Base-by-base conservation (phyloP, 1,140 invertebrate species). In the Zophobas morio region DNA sequence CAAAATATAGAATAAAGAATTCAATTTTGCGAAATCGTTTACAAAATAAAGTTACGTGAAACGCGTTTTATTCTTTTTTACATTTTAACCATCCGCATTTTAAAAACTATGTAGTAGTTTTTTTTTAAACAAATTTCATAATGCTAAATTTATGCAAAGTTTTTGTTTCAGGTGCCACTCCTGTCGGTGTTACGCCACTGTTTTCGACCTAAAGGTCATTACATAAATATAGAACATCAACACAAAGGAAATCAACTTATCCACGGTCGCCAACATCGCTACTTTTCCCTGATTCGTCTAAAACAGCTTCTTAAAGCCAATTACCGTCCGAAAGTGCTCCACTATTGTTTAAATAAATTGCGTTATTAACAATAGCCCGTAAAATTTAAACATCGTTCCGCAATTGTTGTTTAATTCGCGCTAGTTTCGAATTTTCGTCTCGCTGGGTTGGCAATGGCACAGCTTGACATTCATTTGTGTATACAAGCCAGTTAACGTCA, bases 391-490 rank as follows among this genome's bases (percentile, higher is more conserved):
- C 20, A 20, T 46, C 8, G 42, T 46, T 46, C 8, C 42, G 42
- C 20, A 20, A 46, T 46, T 46, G 42, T 46, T 39, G 56, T 60
- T 3, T 6, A 32, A 42, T 57, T 32, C 8, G 60, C 39, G 60
- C 8, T 39, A 8, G 56, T 37, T 60, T 60, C 34, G n/a, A 37
- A 60, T 60, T 60, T 60, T 60, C 1, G 2, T 4, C n/a, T 36
- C 56, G 53, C 42, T 4, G n/a, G 39, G 60, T 66, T 66, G 60
- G 60, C 20, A 66, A 1, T 20, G 53, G 35, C 20, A 20, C 56
- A 1, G 60, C 60, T 73, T 73, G 51, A 73, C 54, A 73, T 73
- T 73, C n/a, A 54, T 54, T 57, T 75, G 74, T 75, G 74, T 75
- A 75, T 57, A 53, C 63, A 47, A 35, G 51, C 35, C 20, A 8